Evolutionary conservation across 2,113 vertebrate genomes (phyloP), one percentile per base, ranked within the genome.

Genomic region (Motacilla tschutschensis): DNA sequence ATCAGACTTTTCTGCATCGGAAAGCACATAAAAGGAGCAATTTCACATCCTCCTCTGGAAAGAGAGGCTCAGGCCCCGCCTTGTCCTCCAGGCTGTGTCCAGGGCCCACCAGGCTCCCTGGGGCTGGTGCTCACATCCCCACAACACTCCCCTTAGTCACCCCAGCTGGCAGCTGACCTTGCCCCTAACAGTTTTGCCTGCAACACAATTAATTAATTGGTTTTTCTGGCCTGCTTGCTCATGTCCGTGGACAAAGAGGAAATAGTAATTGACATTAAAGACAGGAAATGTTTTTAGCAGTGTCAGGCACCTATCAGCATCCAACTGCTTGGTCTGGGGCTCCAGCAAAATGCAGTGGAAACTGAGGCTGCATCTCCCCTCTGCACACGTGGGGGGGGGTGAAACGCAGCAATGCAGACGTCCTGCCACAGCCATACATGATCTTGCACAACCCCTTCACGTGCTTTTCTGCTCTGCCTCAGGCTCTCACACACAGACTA

Each of bases 341-440:
- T 38, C 66, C 55, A 31, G 54, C 51, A 59, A 78, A 64, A 57
- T 36, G 25, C 69, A 64, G 50, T 8, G 17, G 44, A 51, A 79
- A 26, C 8, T 31, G 54, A 41, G 5, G 58, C 66, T 69, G 50
- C n/a, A 2, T 31, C 81, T 85, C 24, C n/a, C 54, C 22, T 81
- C n/a, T 3, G 0, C 73, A 16, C 1, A 0, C 0, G 8, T 20
- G 74, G 48, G 70, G 48, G 57, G 82, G n/a, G n/a, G 33, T 14
- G n/a, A 79, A 54, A 38, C 3, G 14, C 5, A 3, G 25, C 0
- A 0, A 12, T 14, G 24, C 83, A n/a, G 62, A 38, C 29, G 25
- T 53, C 62, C 40, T 58, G 50, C 46, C 58, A 9, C 50, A 60
- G 48, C 62, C 46, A 3, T 2, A 3, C 6, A 0, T 14, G 33